phyloP scores from a whole-genome alignment of 1,140 invertebrate genomes.

The Atta cephalotes region DNA sequence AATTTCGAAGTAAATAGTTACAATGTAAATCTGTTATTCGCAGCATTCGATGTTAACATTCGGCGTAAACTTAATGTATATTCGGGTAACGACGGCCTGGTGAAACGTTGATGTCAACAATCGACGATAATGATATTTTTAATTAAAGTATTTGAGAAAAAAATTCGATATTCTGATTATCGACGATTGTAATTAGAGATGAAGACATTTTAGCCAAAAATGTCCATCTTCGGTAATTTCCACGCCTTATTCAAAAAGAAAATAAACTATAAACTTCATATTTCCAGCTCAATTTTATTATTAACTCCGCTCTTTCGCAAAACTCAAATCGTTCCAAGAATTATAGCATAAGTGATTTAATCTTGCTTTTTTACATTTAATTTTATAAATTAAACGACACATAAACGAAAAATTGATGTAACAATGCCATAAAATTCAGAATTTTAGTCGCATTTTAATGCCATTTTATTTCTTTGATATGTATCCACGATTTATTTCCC shows the following conservation, averaged over 20 bases:
- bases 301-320: background rate
- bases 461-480: background rate
- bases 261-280: constrained; percentile 71
- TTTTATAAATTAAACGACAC: background rate
- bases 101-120: background rate
- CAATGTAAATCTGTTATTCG: background rate
- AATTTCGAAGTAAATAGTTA: background rate
- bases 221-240: constrained; percentile 74
- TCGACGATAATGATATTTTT: constrained; percentile 74
- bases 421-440: background rate
- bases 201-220: constrained; percentile 72
- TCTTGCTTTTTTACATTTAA: background rate
- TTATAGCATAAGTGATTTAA: background rate
- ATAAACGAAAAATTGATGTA: background rate
- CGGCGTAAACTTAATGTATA: background rate
- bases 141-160: constrained; percentile 58
- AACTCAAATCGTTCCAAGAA: background rate
- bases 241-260: constrained; percentile 70
- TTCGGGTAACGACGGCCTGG: constrained; percentile 38
- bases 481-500: background rate
- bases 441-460: background rate
- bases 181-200: constrained; percentile 69
- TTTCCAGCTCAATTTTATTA: constrained; percentile 45
- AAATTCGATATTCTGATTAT: constrained; percentile 55
- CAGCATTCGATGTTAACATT: background rate